A percentile compares a stretch with the other conserved stretches of the same genome.
Conservation (phyloP, 2,797 vertebrate species). For the Cyprinella venusta region DNA sequence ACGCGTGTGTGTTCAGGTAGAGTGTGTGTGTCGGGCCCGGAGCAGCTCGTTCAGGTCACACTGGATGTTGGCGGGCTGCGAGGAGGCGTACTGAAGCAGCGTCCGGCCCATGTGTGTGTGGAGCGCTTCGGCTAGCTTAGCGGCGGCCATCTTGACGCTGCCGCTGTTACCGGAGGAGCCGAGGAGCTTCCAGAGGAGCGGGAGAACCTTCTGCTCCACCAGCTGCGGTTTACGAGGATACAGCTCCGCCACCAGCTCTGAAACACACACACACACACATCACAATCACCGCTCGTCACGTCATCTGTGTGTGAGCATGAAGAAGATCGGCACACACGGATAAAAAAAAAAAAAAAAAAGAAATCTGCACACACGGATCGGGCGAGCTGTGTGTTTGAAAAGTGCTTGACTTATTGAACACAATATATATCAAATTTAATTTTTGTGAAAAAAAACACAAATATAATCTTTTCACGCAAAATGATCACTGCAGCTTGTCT, state of each 20-base stretch:
- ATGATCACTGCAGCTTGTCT: no score
- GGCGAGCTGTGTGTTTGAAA: no score
- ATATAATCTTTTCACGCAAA: no score
- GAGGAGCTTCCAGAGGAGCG: slow-evolving; percentile 21
- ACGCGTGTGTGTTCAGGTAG: slow-evolving; percentile 54
- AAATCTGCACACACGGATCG: no score
- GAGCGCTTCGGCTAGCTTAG: not conserved
- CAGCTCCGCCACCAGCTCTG: slow-evolving; percentile 35
- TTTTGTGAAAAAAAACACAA: no score
- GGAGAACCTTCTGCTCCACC: slow-evolving; percentile 46
- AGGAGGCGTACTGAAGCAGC: not conserved
- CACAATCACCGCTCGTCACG: not conserved
- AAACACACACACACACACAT: slow-evolving; percentile 45
- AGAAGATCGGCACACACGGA: no score
- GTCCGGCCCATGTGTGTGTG: slow-evolving; percentile 5
- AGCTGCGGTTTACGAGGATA: slow-evolving; percentile 27
- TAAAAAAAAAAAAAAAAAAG: no score
- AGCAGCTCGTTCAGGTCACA: slow-evolving; percentile 5
- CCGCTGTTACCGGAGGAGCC: not conserved
- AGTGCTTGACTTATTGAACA: no score
- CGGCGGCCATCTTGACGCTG: not conserved
- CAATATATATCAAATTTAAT: no score
- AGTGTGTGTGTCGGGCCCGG: not conserved
- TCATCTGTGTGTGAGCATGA: no score
- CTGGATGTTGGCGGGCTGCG: not conserved